These are phyloP conservation scores for Calephelis perditalis DNA, from an alignment of 2,888 invertebrate species.

Conservation along the genomic window DNA sequence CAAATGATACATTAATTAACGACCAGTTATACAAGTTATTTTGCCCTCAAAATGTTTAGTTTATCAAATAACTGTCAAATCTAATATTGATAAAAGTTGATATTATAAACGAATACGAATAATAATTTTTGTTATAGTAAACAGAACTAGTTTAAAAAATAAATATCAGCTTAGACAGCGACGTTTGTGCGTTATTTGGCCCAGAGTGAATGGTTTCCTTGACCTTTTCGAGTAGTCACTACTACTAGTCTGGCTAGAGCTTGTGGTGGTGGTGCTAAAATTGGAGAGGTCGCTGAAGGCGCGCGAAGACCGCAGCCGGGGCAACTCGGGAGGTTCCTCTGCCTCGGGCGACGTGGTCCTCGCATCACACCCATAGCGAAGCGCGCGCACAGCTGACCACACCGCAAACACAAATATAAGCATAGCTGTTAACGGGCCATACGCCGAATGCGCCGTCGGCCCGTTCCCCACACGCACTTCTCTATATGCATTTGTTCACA, in stretches of 20 bases:
- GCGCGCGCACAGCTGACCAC: conserved; percentile 81
- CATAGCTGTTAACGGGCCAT: conserved; percentile 68
- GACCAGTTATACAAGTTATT: no score
- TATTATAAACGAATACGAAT: no score
- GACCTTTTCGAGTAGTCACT: conserved; percentile 70
- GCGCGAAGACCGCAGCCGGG: conserved; percentile 66
- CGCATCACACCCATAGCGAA: conserved; percentile 63
- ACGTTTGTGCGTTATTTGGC: conserved; percentile 16
- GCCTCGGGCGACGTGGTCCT: conserved; percentile 51
- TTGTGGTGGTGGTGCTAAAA: conserved; percentile 69
- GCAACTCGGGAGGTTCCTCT: conserved; percentile 63
- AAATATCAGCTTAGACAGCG: not conserved
- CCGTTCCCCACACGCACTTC: conserved; percentile 48
- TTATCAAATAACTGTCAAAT: no score
- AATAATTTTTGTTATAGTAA: no score
- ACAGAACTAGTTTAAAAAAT: no score
- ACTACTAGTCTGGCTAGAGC: conserved; percentile 68
- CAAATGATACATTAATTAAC: no score
- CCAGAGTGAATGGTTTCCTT: conserved; percentile 28
- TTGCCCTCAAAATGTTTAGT: no score
- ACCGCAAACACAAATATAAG: conserved; percentile 80
- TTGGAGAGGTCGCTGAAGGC: conserved; percentile 73
- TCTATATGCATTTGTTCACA: conserved; percentile 50
- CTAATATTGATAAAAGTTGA: no score
- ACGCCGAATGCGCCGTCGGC: conserved; percentile 48